phyloP scores from a whole-genome alignment of 2,888 invertebrate species.

The Carterocephalus palaemon region DNA sequence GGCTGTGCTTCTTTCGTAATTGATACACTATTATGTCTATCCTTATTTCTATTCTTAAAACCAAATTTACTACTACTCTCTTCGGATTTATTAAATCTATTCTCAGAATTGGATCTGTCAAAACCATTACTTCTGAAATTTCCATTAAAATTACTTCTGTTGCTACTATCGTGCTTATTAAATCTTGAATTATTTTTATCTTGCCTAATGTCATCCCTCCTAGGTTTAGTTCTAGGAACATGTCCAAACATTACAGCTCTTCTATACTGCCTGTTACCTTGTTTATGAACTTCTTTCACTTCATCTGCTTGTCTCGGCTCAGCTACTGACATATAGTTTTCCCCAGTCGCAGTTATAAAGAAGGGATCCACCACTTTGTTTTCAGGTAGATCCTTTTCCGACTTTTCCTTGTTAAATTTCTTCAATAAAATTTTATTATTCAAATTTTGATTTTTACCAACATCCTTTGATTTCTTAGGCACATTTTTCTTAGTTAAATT shows the following conservation, averaged over 20 bases:
- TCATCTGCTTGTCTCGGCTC: conserved; percentile 69
- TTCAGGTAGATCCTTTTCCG: conserved; percentile 35
- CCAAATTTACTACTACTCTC: background rate
- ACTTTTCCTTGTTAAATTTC: conserved; percentile 52
- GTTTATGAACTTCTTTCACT: conserved; percentile 60
- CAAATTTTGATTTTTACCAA: conserved; percentile 58
- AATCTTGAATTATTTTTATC: conserved; percentile 30
- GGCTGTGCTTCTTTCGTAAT: conserved; percentile 29
- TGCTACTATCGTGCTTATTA: conserved; percentile 26
- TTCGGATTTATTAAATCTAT: conserved; percentile 6
- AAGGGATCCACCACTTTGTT: conserved; percentile 68
- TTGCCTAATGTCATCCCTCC: conserved; percentile 38
- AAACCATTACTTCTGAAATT: conserved; percentile 4
- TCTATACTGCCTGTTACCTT: conserved; percentile 65
- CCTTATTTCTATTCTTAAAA: conserved; percentile 26
- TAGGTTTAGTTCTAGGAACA: conserved; percentile 53
- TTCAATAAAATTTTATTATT: conserved; percentile 58
- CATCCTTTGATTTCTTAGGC: conserved; percentile 47
- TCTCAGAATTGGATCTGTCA: background rate
- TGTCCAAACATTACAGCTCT: conserved; percentile 71
- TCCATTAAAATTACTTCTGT: conserved; percentile 20
- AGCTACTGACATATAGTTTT: conserved; percentile 66
- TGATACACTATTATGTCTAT: background rate
- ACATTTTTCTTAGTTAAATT: conserved; percentile 27
- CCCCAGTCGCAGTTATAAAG: conserved; percentile 67